These are phyloP conservation scores for Trichechus manatus DNA, from an alignment of 2,113 vertebrate species.

Conservation along the genomic window DNA sequence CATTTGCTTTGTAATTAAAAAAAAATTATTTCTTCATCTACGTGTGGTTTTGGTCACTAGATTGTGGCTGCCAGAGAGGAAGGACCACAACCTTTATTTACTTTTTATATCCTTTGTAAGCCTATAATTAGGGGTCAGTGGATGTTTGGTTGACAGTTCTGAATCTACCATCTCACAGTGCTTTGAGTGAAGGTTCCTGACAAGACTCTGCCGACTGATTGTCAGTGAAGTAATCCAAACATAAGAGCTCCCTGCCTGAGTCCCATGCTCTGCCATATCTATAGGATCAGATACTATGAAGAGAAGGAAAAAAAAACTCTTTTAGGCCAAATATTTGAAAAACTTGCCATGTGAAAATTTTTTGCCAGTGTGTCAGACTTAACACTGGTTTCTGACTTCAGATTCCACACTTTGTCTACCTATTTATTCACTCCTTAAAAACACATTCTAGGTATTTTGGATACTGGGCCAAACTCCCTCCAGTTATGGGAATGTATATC, in stretches of 20 bases:
- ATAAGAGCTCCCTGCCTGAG: not conserved
- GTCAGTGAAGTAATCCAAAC: not conserved
- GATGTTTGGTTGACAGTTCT: not conserved
- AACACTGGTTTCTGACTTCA: not conserved
- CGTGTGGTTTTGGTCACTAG: not conserved
- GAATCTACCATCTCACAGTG: not conserved
- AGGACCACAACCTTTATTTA: not conserved
- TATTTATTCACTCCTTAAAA: conserved; percentile 6
- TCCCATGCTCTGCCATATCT: not conserved
- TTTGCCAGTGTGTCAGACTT: not conserved
- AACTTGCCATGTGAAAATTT: not conserved
- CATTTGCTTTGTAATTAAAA: not conserved
- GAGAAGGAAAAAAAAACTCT: not conserved
- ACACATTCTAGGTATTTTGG: not conserved
- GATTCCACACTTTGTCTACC: not conserved
- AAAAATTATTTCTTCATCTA: not conserved
- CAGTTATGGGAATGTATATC: not conserved
- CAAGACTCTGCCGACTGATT: not conserved
- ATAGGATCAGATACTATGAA: not conserved
- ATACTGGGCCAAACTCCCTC: not conserved
- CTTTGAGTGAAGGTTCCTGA: not conserved
- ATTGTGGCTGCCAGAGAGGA: not conserved
- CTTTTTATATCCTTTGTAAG: not conserved
- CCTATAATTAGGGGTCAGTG: not conserved
- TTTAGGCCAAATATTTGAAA: conserved; percentile 2